Conservation (phyloP, 1,140 invertebrate genomes). For the Marisa cornuarietis region DNA sequence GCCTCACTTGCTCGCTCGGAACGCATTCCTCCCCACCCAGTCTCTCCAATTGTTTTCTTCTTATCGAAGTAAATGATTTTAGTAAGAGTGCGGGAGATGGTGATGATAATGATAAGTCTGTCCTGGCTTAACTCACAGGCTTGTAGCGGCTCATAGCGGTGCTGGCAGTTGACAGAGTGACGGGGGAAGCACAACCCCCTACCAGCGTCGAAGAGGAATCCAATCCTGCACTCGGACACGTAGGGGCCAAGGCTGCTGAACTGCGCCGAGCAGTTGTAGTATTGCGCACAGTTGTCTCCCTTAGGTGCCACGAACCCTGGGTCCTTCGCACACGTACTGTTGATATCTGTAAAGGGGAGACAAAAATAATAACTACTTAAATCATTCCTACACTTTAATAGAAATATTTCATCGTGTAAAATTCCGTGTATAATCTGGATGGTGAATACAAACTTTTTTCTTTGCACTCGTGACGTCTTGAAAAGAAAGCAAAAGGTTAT, state of each 20-base stretch:
- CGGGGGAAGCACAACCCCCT: conserved; percentile 16
- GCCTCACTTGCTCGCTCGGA: too few relatives aligned
- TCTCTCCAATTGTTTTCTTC: not conserved
- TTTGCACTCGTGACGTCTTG: too few relatives aligned
- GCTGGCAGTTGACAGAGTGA: conserved; percentile 15
- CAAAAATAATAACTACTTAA: not conserved
- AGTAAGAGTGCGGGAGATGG: not conserved
- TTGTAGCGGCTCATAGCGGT: conserved; percentile 19
- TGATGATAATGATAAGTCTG: not conserved
- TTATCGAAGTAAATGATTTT: not conserved
- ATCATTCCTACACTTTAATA: too few relatives aligned
- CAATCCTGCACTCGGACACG: conserved; percentile 27
- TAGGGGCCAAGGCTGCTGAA: conserved; percentile 18
- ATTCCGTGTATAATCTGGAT: too few relatives aligned
- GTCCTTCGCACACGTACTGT: conserved; percentile 12
- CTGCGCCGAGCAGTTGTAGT: conserved; percentile 46
- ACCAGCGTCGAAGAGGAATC: conserved; percentile 17
- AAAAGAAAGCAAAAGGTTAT: too few relatives aligned
- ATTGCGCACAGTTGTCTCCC: conserved; percentile 45
- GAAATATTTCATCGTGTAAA: too few relatives aligned
- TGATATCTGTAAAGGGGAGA: conserved; percentile 3
- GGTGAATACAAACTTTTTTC: too few relatives aligned
- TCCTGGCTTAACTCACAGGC: conserved; percentile 21
- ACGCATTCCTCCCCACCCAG: not conserved
- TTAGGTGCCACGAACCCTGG: conserved; percentile 9